phyloP scores from a whole-genome alignment of 2,888 invertebrate species.

The Ptychoptera contaminata region DNA sequence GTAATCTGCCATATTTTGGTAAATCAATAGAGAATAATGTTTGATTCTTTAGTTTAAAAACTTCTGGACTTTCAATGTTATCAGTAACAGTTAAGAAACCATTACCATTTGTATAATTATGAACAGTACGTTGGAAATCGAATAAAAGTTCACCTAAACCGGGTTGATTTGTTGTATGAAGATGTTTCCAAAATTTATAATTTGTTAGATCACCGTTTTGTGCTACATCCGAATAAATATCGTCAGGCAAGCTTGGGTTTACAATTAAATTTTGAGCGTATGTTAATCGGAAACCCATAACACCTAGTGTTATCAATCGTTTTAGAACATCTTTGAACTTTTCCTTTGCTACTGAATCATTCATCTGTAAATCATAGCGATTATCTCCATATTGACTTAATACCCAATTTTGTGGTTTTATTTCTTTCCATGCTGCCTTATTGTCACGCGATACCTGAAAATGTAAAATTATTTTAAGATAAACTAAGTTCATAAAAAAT shows the following conservation, averaged over 20 bases:
- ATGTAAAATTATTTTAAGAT: not conserved
- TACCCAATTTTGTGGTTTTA: conserved; percentile 38
- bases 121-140: conserved; percentile 45
- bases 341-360: conserved; percentile 45
- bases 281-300: conserved; percentile 57
- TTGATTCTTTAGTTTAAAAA: conserved; percentile 13
- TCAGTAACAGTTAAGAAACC: conserved; percentile 30
- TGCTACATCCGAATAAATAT: conserved; percentile 27
- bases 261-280: conserved; percentile 51
- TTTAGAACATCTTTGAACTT: conserved; percentile 50
- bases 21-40: conserved; percentile 22
- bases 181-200: conserved; percentile 49
- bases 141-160: conserved; percentile 41
- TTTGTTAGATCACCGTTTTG: conserved; percentile 30
- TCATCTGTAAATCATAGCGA: conserved; percentile 70
- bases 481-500: conserved; percentile 12
- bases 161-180: conserved; percentile 45
- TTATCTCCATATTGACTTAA: conserved; percentile 54
- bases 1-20: conserved; percentile 25
- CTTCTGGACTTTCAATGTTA: conserved; percentile 21
- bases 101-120: conserved; percentile 35
- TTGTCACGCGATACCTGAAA: conserved; percentile 9
- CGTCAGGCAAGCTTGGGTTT: conserved; percentile 36
- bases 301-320: conserved; percentile 59
- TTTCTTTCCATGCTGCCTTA: conserved; percentile 22